These are phyloP conservation scores for Chrysina gloriosa DNA, from an alignment of 2,888 invertebrate species.

Conservation along the genomic window DNA sequence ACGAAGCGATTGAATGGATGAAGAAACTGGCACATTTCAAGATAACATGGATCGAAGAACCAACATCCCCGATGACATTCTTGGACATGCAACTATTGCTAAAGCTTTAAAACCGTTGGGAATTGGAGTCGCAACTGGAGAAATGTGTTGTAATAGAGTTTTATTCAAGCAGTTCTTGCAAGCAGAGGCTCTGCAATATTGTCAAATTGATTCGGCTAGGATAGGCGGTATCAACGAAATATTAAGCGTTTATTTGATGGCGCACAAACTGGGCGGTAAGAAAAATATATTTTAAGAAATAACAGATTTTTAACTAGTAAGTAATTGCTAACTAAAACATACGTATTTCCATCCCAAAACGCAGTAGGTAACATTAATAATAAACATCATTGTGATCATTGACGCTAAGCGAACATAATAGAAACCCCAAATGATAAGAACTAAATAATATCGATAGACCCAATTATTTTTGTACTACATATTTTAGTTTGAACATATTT, in stretches of 20 bases:
- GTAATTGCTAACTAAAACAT: too few species aligned
- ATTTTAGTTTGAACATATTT: too few species aligned
- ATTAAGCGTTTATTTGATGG: constrained; percentile 89
- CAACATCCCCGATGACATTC: constrained; percentile 92
- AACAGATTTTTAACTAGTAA: not conserved
- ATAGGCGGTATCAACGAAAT: constrained; percentile 92
- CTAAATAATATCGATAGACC: too few species aligned
- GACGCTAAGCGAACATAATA: too few species aligned
- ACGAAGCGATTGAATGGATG: constrained; percentile 89
- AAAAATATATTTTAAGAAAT: not conserved
- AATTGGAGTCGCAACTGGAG: constrained; percentile 91
- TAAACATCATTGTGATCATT: too few species aligned
- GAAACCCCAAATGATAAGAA: too few species aligned
- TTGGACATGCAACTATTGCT: constrained; percentile 86
- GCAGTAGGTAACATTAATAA: too few species aligned
- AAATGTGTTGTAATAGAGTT: constrained; percentile 91
- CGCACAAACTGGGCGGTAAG: constrained; percentile 82
- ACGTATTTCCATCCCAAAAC: not conserved
- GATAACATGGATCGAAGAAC: constrained; percentile 92
- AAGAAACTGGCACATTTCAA: constrained; percentile 78
- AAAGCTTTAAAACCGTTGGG: constrained; percentile 78
- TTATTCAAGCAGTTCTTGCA: constrained; percentile 93
- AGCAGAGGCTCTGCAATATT: constrained; percentile 83
- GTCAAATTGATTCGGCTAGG: constrained; percentile 91
- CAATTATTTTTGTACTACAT: too few species aligned